These are phyloP conservation scores for Myocastor coypus DNA, from an alignment of 2,113 vertebrate species.

Conservation along the genomic window DNA sequence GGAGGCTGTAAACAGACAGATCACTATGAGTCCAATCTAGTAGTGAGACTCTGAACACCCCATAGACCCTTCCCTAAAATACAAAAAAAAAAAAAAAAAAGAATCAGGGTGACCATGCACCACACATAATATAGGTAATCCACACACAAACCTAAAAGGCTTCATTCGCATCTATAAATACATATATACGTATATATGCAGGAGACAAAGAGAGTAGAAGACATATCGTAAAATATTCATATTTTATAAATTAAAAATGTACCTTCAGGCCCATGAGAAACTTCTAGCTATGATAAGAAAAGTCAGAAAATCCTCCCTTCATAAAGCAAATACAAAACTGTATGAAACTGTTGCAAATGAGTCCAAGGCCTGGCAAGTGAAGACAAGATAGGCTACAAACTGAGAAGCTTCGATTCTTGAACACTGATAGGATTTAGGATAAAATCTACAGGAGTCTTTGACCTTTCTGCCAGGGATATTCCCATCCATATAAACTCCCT, in stretches of 20 bases:
- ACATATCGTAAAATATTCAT: slow-evolving; percentile 7
- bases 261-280: background rate
- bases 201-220: slow-evolving; percentile 4
- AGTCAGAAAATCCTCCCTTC: slow-evolving; percentile 1
- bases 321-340: background rate
- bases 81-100: background rate
- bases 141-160: background rate
- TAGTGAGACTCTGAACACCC: no score
- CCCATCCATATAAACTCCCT: background rate
- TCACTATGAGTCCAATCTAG: no score
- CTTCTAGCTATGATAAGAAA: background rate
- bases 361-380: slow-evolving; percentile 23
- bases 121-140: background rate
- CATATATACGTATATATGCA: background rate
- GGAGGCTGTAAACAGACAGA: no score
- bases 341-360: background rate
- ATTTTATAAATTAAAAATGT: slow-evolving; percentile 58
- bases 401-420: slow-evolving; percentile 30
- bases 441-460: background rate
- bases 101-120: background rate
- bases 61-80: no score
- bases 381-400: slow-evolving; percentile 17
- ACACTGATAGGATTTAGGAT: background rate
- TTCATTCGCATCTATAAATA: slow-evolving; percentile 26
- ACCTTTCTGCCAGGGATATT: background rate